Percentiles rank a stretch among this genome's conserved stretches.
phyloP scores from a whole-genome alignment of 2,888 invertebrate genomes.

The Chalcis sispes region DNA sequence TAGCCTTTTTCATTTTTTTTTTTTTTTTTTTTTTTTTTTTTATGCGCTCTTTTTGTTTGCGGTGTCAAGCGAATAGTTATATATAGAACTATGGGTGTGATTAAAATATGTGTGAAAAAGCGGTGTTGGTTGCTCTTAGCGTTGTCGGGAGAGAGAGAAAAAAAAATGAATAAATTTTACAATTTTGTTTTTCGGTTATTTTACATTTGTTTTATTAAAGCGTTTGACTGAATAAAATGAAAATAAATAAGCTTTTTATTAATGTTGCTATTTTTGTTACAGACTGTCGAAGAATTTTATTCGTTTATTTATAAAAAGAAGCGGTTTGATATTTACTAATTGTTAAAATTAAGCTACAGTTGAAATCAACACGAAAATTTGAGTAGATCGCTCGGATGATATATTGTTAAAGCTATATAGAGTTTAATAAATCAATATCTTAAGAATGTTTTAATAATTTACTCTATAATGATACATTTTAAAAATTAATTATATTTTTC shows the following conservation, averaged over 20 bases:
- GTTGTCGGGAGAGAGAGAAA: background rate
- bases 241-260: too few relatives aligned
- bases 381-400: constrained; percentile 52
- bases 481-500: background rate
- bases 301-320: too few relatives aligned
- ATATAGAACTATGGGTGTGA: too few relatives aligned
- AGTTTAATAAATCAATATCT: background rate
- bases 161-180: background rate
- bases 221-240: too few relatives aligned
- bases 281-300: too few relatives aligned
- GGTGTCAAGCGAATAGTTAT: too few relatives aligned
- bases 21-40: constrained; percentile 4
- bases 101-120: too few relatives aligned
- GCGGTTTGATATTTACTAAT: too few relatives aligned
- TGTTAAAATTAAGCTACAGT: background rate
- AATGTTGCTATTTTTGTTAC: too few relatives aligned
- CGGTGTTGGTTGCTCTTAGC: background rate
- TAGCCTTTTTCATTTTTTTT: constrained; percentile 4
- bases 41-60: background rate
- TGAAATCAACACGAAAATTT: constrained; percentile 54
- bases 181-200: too few relatives aligned
- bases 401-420: background rate
- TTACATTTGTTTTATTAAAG: too few relatives aligned
- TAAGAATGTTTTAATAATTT: background rate
- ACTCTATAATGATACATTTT: too few relatives aligned